Evolutionary conservation across 2,888 invertebrate species (phyloP), one percentile per base, ranked within the genome.

Genomic region (Cataglyphis albicans): DNA sequence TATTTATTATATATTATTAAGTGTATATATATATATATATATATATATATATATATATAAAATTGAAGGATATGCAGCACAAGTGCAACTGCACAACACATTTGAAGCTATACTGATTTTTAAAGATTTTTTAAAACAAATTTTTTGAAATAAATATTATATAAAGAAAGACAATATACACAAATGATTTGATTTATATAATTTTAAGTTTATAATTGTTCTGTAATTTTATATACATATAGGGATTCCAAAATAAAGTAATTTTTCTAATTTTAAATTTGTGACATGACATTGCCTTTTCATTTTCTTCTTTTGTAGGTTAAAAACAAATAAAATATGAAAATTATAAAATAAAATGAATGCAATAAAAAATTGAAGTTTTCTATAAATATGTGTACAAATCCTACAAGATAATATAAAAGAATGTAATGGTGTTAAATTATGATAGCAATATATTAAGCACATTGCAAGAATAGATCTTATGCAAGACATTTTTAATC

Each of bases 391-490:
- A 59, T 74, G 67, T 65, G 32, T 41, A 29, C 10, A 15, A 59
- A 44, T 38, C 38, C 48, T 82, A 48, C 18, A 44, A 59, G n/a
- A 25, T 7, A 81, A 81, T 12, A 44, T 41, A 78, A 57, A 48
- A 52, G 55, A 55, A 61, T 44, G 15, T 10, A 41, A 76, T 38
- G 38, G 15, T 75, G 41, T 63, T n/a, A 48, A 18, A 55, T 4
- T 52, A 7, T 38, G 6, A 75, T 25, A 75, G 44, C 63, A 35
- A 44, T 18, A 15, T 63, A 74, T 38, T 48, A 61, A 83, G 65
- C 65, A 76, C 55, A 74, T 81, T 25, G 35, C 64, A 52, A 48
- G 25, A 55, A 70, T 38, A 15, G 52, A 75, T 63, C 4, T 75
- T 52, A 15, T 25, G 35, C 64, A 52, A 48, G 18, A 63, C 52